Conservation (phyloP, 92 coral and sea anemone genomes). For the Umimayanthus chanpuru region DNA sequence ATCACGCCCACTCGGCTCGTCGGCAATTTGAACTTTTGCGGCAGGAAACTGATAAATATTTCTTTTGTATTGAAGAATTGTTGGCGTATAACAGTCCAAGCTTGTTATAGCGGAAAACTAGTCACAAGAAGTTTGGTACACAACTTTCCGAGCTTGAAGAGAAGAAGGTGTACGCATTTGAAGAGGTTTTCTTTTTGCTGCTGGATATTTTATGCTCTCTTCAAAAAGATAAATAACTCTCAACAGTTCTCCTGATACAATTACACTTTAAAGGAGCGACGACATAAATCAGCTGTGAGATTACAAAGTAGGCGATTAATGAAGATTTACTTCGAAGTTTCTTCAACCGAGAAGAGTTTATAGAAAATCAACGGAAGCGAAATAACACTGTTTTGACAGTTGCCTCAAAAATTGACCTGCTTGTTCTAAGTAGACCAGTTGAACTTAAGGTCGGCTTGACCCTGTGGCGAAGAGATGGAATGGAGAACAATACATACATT, state of each 20-base stretch:
- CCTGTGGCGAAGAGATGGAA: neutral
- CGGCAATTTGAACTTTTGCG: neutral
- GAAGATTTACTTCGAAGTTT: neutral
- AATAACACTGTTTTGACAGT: neutral
- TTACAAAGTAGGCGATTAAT: neutral
- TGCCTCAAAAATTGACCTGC: too few species aligned
- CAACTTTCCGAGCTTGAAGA: neutral
- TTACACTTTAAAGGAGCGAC: neutral
- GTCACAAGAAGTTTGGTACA: neutral
- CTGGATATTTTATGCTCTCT: too few species aligned
- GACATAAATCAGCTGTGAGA: neutral
- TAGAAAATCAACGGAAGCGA: neutral
- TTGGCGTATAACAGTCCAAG: neutral
- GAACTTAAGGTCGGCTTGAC: neutral
- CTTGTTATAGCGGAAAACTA: neutral
- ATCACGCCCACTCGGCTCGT: neutral
- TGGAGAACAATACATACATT: neutral
- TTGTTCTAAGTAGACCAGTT: too few species aligned
- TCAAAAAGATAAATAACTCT: too few species aligned
- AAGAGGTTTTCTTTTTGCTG: neutral
- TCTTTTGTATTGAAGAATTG: neutral
- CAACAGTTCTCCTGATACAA: neutral
- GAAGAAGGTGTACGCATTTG: neutral
- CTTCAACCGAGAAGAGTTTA: neutral
- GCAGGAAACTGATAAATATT: neutral